Evolutionary conservation across 2,888 invertebrate species (phyloP).

Genomic region (Scaptomyza parva): DNA sequence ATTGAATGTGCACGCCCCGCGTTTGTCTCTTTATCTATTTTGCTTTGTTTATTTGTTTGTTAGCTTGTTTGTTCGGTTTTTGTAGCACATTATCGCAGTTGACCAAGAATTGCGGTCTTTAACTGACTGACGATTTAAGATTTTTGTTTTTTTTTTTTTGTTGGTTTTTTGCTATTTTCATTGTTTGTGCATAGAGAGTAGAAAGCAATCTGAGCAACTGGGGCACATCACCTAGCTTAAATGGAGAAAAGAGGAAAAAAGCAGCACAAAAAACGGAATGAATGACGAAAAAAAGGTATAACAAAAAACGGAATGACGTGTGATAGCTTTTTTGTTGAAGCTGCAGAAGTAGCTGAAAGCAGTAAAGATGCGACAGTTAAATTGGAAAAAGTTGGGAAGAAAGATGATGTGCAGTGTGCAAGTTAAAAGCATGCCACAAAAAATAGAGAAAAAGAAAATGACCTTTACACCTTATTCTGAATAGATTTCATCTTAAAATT

Average conservation of each 20-base stretch:
- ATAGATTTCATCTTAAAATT: not conserved
- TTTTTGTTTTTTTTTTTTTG: slow-evolving; percentile 8
- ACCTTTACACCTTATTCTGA: not conserved
- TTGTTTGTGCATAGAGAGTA: not conserved
- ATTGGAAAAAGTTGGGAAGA: not conserved
- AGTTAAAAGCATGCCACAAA: not conserved
- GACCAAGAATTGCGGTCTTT: slow-evolving; percentile 41
- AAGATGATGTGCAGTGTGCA: not conserved
- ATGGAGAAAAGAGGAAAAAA: not conserved
- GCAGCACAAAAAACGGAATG: not conserved
- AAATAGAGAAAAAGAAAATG: too few species aligned
- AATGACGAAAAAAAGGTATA: not conserved
- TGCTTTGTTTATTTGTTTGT: slow-evolving; percentile 21
- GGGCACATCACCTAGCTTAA: slow-evolving; percentile 9
- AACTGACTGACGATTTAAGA: slow-evolving; percentile 26
- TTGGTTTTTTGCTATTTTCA: slow-evolving; percentile 14
- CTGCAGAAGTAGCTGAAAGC: not conserved
- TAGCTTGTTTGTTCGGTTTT: slow-evolving; percentile 31
- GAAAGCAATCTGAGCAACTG: slow-evolving; percentile 13
- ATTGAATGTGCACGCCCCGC: slow-evolving; percentile 64
- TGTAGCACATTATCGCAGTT: slow-evolving; percentile 21
- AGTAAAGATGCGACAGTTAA: not conserved
- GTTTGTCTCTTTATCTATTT: slow-evolving; percentile 31
- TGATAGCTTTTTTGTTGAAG: slow-evolving; percentile 5
- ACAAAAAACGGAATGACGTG: slow-evolving; percentile 4